phyloP scores from a whole-genome alignment of 2,888 invertebrate species.

The Idaea dimidiata region DNA sequence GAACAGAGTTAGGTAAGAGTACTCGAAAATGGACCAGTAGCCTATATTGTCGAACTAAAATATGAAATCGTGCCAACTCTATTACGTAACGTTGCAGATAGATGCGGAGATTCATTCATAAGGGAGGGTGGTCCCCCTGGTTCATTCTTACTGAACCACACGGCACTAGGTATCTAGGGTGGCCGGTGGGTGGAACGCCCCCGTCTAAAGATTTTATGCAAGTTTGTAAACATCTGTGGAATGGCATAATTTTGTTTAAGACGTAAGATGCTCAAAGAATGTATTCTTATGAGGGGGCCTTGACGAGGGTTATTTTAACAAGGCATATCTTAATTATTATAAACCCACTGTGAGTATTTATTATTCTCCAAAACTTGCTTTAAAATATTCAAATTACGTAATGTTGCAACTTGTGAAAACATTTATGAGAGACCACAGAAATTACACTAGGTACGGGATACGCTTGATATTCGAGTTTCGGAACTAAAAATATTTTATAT shows the following conservation, averaged over 20 bases:
- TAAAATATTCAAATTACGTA: no score
- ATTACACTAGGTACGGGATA: no score
- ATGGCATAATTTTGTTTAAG: constrained; percentile 25
- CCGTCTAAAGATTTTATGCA: constrained; percentile 9
- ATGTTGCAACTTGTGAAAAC: no score
- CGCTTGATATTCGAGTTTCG: no score
- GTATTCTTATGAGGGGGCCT: background rate
- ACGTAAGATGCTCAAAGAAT: constrained; percentile 11
- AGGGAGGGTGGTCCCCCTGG: constrained; percentile 23
- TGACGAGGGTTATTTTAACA: background rate
- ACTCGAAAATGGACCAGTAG: background rate
- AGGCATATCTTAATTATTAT: background rate
- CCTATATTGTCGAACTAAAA: background rate
- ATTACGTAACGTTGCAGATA: constrained; percentile 67
- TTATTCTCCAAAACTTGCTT: background rate
- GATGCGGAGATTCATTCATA: constrained; percentile 63
- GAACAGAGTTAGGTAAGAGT: background rate
- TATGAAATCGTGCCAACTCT: constrained; percentile 46
- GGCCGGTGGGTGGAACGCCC: constrained; percentile 5
- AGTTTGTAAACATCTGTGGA: constrained; percentile 27
- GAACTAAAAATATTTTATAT: no score
- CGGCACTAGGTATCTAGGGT: constrained; percentile 13
- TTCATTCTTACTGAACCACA: constrained; percentile 11
- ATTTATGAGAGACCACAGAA: no score
- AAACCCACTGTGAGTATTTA: background rate